Base-by-base conservation (phyloP, 2,888 invertebrate species). In the Sympetrum striolatum region DNA sequence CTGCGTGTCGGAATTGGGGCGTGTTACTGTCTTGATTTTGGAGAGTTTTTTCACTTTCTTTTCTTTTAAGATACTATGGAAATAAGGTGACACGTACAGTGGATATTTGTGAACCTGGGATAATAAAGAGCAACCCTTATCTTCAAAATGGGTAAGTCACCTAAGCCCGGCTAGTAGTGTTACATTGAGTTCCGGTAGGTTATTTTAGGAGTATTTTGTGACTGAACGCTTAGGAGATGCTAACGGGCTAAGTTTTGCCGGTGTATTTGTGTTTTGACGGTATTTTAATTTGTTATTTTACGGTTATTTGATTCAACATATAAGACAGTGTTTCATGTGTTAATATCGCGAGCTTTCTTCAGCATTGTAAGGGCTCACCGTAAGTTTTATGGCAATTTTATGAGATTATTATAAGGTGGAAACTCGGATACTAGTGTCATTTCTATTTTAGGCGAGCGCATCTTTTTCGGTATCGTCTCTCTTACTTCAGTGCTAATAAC, bases 71-170 rank as follows among this genome's bases (percentile, higher is more conserved):
- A 86, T 86, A 86, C 58, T 86, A 86, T 86, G 86, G 86, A 86
- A 86, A 86, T 39, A 86, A 86, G 86, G 86, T 86, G 86, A 86
- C 86, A 86, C 86, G 86, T 60, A 86, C 15, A 86, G 60, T 86
- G 86, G 86, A 86, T 86, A 86, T 86, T 86, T 86, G 86, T 86
- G 86, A 86, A 60, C 86, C 86, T 86, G 64, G 86, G 86, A 86
- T 86, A 86, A 64, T 86, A 86, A 86, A 60, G 86, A 86, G 86
- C 60, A 60, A 58, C 86, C 86, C 25, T 58, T 60, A 86, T 86
- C 86, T 86, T 86, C 86, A 86, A 86, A 86, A 86, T 86, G 86
- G 86, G 86, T 86, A 86, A 86, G 86, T 86, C 86, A 60, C 86
- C 86, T 86, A 86, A 86, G 60, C 86, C 86, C 86, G 86, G 86